These are phyloP conservation scores for Sylvilagus floridanus DNA, from an alignment of 2,797 vertebrate genomes.

Conservation along the genomic window DNA sequence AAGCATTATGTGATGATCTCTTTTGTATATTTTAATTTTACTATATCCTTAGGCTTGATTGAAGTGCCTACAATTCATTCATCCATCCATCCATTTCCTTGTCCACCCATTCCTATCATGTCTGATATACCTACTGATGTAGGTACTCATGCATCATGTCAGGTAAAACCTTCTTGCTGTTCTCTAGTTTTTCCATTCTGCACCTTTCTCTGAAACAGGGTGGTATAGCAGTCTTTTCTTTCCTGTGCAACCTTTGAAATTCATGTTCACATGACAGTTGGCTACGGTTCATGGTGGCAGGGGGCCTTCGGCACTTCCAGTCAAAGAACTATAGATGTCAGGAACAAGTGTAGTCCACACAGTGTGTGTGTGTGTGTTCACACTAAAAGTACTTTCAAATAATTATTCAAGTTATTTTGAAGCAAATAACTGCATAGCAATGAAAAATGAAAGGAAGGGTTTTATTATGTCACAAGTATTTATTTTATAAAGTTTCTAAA, in stretches of 20 bases:
- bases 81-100: no score
- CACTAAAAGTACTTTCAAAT: constrained; percentile 57
- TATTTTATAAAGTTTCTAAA: constrained; percentile 61
- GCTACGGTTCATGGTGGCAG: not conserved
- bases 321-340: constrained; percentile 51
- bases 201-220: constrained; percentile 6
- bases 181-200: not conserved
- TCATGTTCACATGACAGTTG: constrained; percentile 53
- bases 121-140: constrained; percentile 51
- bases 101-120: not conserved
- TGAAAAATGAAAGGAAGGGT: constrained; percentile 52
- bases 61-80: not conserved
- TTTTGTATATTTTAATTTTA: not conserved
- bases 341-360: constrained; percentile 50
- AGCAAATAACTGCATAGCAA: constrained; percentile 66
- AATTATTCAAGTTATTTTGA: constrained; percentile 63
- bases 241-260: constrained; percentile 31
- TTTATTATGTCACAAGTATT: constrained; percentile 63
- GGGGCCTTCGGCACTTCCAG: constrained; percentile 12
- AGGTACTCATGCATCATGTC: not conserved
- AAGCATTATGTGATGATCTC: not conserved
- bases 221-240: constrained; percentile 11
- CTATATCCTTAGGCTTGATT: not conserved
- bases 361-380: not conserved
- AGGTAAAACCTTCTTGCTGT: not conserved